Base-by-base conservation (phyloP, 2,797 vertebrate species). In the Gymnothorax javanicus region DNA sequence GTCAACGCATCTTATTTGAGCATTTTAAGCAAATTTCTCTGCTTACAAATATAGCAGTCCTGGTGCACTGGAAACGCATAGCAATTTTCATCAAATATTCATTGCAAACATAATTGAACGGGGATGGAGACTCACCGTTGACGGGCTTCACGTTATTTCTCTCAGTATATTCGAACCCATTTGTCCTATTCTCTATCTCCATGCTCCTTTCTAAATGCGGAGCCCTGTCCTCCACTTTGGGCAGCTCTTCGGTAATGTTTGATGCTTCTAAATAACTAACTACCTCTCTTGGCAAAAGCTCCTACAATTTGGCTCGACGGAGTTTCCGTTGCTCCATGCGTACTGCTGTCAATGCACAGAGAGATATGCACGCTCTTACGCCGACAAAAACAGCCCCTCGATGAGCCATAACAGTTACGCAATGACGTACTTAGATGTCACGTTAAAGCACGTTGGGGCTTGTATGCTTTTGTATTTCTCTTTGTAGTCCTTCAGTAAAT, bases 111-210 rank as follows among this genome's bases (percentile, higher is more conserved):
- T 82, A 86, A 87, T 77, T 67, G 52, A 82, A 81, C 62, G 86
- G 0, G 27, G 17, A 8, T 71, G 85, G 23, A 11, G 25, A 87
- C 90, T 79, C 90, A 96, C 96, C 95, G 92, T 87, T 93, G 5
- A 92, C 93, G 71, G 95, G 90, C 92, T 95, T 95, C 87, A 90
- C 88, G 91, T 91, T 91, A 92, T 88, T 94, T 89, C 92, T 92
- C 90, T 96, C 95, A 87, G 94, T 88, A 92, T 93, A 96, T 85
- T 96, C 93, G 92, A 95, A 96, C 91, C 95, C 94, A 87, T 91
- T 95, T 85, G 92, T 90, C 92, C 94, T 91, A 88, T 95, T 95
- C 90, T 96, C 95, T 89, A 96, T 88, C 93, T 96, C 96, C 96
- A 96, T 96, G 92, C 93, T 96, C 91, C 90, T 73, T 88, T 91